Evolutionary conservation across 2,797 vertebrate genomes (phyloP).

Genomic region (Cichlasoma orientale): DNA sequence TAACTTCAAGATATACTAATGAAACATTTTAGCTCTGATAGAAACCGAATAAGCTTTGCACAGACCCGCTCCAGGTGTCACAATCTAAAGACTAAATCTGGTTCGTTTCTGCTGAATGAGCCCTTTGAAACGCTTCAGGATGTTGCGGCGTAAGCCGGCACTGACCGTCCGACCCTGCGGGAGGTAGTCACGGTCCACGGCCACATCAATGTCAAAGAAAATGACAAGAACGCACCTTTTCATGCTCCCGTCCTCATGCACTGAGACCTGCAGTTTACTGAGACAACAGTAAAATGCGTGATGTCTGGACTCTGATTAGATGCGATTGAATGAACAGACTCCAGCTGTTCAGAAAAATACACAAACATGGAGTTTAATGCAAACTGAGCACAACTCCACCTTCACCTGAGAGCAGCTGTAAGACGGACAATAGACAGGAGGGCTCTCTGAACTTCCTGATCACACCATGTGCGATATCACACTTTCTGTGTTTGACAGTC

Average conservation of each 20-base stretch:
- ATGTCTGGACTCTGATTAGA: too few species aligned
- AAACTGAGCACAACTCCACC: background rate
- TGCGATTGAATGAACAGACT: too few species aligned
- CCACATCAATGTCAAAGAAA: background rate
- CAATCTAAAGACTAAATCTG: too few species aligned
- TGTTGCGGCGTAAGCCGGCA: background rate
- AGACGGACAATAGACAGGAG: background rate
- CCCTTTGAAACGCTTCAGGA: background rate
- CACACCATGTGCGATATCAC: too few species aligned
- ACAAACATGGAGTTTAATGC: background rate
- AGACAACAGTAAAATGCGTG: too few species aligned
- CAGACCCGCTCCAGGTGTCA: background rate
- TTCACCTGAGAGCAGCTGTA: background rate
- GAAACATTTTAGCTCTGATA: background rate
- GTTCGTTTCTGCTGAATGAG: background rate
- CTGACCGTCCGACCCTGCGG: background rate
- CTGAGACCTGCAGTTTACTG: background rate
- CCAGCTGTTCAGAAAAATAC: too few species aligned
- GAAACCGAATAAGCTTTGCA: rapidly evolving
- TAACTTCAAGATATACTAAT: too few species aligned
- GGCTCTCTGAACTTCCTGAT: too few species aligned
- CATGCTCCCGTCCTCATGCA: background rate
- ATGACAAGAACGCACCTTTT: background rate
- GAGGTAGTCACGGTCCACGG: background rate
- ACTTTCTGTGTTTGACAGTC: too few species aligned